These are phyloP conservation scores for Dysmachus trigonus DNA, from an alignment of 2,888 invertebrate species.

Conservation along the genomic window DNA sequence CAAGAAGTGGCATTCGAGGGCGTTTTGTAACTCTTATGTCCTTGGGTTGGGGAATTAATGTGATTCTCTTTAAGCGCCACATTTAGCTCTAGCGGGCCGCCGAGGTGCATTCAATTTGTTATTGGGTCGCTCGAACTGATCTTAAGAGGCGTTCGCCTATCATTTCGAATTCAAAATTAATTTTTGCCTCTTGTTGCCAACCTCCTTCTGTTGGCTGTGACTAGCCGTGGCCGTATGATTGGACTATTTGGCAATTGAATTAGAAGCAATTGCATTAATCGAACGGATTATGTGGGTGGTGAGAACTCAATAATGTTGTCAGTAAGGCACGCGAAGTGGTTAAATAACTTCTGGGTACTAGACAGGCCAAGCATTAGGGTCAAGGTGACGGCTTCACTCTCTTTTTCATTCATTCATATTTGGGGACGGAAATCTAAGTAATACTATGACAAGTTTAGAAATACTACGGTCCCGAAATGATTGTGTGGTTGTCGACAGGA, in stretches of 20 bases:
- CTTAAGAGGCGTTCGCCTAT: conserved; percentile 13
- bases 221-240: background rate
- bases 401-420: background rate
- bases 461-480: background rate
- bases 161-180: background rate
- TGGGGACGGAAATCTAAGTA: background rate
- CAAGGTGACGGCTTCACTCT: background rate
- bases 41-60: background rate
- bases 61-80: conserved; percentile 25
- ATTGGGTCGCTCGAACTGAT: background rate
- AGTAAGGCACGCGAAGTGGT: background rate
- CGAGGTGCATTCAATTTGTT: conserved; percentile 16
- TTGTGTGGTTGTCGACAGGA: background rate
- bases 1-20: conserved; percentile 22
- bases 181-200: background rate
- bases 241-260: conserved; percentile 3
- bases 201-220: background rate
- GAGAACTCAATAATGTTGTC: conserved; percentile 1
- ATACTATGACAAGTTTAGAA: background rate
- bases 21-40: background rate
- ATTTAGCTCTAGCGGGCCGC: background rate
- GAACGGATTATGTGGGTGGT: background rate
- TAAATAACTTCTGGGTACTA: background rate
- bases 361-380: background rate
- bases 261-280: background rate